Conservation (phyloP, 2,797 vertebrate genomes). For the Tolypeutes matacus region DNA sequence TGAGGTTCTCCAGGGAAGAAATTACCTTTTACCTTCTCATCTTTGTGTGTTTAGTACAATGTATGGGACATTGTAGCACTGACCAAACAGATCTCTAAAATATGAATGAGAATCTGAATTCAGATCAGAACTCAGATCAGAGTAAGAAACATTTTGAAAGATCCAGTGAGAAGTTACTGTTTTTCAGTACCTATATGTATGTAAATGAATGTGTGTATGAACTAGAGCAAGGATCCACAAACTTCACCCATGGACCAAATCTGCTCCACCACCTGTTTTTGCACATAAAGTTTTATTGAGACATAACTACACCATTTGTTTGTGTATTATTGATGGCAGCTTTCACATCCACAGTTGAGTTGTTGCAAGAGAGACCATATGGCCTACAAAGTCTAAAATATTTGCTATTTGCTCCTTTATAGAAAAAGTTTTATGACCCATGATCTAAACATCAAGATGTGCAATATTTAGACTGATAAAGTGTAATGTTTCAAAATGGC, state of each 20-base stretch:
- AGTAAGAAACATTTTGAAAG: background rate
- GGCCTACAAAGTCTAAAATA: background rate
- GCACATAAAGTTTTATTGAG: background rate
- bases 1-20: background rate
- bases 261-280: background rate
- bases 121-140: background rate
- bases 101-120: background rate
- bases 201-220: background rate
- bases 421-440: background rate
- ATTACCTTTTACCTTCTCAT: background rate
- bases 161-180: background rate
- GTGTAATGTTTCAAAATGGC: background rate
- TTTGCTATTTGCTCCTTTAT: background rate
- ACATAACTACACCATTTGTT: background rate
- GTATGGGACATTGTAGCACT: background rate
- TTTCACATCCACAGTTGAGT: background rate
- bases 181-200: background rate
- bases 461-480: slow-evolving; percentile 2
- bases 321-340: background rate
- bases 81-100: background rate
- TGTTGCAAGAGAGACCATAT: background rate
- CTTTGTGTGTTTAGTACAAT: background rate
- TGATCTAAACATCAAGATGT: background rate
- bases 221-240: background rate
- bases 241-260: background rate